Evolutionary conservation across 2,888 invertebrate species (phyloP).

Genomic region (Idaea dimidiata): DNA sequence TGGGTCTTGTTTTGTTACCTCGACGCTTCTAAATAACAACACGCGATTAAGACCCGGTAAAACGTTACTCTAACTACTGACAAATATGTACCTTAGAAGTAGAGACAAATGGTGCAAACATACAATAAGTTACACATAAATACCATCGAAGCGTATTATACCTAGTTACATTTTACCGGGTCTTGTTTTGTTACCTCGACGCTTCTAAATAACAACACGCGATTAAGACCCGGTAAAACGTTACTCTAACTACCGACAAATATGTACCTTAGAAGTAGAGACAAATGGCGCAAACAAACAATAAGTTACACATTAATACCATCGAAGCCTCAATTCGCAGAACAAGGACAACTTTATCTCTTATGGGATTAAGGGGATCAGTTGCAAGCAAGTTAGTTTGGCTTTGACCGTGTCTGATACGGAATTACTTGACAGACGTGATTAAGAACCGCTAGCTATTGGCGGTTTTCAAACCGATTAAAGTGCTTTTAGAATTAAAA

Average conservation of each 20-base stretch:
- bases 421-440: conserved; percentile 27
- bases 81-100: no score
- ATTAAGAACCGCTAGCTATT: conserved; percentile 27
- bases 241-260: background rate
- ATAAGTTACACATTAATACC: conserved; percentile 18
- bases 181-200: no score
- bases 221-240: no score
- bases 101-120: no score
- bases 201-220: no score
- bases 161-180: no score
- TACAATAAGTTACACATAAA: no score
- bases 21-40: no score
- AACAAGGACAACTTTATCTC: conserved; percentile 32
- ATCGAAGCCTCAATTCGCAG: conserved; percentile 15
- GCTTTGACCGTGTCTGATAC: conserved; percentile 32
- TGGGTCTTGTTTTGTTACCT: no score
- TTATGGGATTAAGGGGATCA: conserved; percentile 34
- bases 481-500: background rate
- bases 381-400: conserved; percentile 27
- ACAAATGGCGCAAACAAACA: conserved; percentile 7
- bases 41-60: no score
- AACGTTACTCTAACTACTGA: no score
- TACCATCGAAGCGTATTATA: no score
- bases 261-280: background rate
- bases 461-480: conserved; percentile 2